These are phyloP conservation scores for Gobiocypris rarus DNA, from an alignment of 2,113 vertebrate species.

Conservation along the genomic window DNA sequence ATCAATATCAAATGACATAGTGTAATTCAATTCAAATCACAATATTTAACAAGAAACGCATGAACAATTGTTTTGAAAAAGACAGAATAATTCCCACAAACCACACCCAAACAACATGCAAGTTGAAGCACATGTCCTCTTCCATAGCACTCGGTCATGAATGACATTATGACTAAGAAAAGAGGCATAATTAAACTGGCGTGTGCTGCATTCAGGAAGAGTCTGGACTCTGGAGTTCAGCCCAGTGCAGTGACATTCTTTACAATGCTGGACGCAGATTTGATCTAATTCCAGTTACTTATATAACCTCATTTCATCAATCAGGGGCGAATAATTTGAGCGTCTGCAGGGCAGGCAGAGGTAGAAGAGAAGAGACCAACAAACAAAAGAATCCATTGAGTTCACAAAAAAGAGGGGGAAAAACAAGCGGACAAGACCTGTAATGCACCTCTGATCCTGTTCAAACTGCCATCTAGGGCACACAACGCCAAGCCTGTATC, in stretches of 20 bases:
- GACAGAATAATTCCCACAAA: neutral
- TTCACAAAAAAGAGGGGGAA: constrained; percentile 42
- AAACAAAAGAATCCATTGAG: constrained; percentile 76
- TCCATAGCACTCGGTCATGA: neutral
- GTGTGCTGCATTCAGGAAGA: constrained; percentile 1
- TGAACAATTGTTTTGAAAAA: neutral
- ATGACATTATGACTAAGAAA: constrained; percentile 6
- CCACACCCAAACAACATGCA: constrained; percentile 13
- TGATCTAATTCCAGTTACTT: constrained; percentile 26
- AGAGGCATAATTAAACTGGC: neutral
- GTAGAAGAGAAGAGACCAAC: constrained; percentile 22
- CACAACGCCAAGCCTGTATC: constrained; percentile 37
- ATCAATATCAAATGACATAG: neutral
- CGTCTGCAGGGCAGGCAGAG: constrained; percentile 59
- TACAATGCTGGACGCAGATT: neutral
- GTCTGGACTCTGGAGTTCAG: constrained; percentile 3
- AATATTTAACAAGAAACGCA: neutral
- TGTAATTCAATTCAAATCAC: neutral
- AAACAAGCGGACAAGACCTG: constrained; percentile 60
- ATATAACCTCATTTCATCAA: constrained; percentile 20
- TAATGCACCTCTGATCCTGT: constrained; percentile 50
- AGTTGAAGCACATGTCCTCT: constrained; percentile 21
- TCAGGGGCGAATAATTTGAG: constrained; percentile 5
- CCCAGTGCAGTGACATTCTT: constrained; percentile 11
- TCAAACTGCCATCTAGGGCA: constrained; percentile 22